These are phyloP conservation scores for Cydia pomonella DNA, from an alignment of 1,140 invertebrate genomes.

Conservation along the genomic window DNA sequence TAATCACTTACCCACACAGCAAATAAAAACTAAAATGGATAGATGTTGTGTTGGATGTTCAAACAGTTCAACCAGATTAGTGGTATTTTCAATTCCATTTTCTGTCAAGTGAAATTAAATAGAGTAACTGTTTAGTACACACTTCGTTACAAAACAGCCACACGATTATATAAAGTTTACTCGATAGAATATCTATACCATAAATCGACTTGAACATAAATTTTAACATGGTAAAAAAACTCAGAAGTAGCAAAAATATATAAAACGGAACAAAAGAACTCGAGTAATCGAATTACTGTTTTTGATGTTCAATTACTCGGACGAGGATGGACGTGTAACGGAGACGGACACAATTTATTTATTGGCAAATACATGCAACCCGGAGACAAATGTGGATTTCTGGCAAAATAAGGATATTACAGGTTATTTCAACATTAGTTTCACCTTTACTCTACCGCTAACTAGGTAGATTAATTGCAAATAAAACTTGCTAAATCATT, in stretches of 20 bases:
- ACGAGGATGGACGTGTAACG: conserved; percentile 38
- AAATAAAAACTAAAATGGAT: conserved; percentile 4
- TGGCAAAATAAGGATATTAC: neutral
- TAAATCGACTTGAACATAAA: neutral
- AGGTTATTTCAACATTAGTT: conserved; percentile 3
- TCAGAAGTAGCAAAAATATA: conserved; percentile 71
- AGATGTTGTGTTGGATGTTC: neutral
- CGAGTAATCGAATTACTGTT: conserved; percentile 58
- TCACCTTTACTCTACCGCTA: conserved; percentile 12
- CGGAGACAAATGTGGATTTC: conserved; percentile 28
- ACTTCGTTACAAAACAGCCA: too few species aligned
- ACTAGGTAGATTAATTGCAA: neutral
- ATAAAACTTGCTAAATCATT: neutral
- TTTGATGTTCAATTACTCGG: conserved; percentile 51
- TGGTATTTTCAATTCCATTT: neutral
- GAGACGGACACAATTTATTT: conserved; percentile 63
- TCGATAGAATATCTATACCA: neutral
- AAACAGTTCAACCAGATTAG: neutral
- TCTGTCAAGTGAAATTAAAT: neutral
- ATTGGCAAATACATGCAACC: conserved; percentile 78
- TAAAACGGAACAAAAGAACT: conserved; percentile 57
- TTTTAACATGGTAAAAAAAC: neutral
- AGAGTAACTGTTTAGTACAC: too few species aligned
- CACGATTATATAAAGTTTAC: too few species aligned
- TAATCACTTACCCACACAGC: neutral